Conservation (phyloP, 2,888 invertebrate species). For the Plebejus melissa region DNA sequence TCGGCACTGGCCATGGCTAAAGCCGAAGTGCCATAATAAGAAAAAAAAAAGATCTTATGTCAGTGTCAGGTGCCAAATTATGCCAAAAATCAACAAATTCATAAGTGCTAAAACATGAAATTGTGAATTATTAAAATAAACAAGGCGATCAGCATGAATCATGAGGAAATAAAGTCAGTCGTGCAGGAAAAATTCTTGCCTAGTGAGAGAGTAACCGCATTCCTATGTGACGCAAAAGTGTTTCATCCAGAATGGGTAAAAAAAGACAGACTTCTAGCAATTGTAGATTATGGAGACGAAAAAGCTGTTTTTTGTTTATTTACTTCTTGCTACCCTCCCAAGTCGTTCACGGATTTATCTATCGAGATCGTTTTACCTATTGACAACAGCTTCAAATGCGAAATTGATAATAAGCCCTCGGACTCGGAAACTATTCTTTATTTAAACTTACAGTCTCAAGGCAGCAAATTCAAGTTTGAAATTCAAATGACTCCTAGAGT, state of each 20-base stretch:
- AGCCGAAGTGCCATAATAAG: too few species aligned
- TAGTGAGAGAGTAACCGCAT: slow-evolving; percentile 69
- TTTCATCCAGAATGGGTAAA: slow-evolving; percentile 70
- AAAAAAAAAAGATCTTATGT: background rate
- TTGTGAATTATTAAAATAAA: slow-evolving; percentile 35
- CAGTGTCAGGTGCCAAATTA: background rate
- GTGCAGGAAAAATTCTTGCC: slow-evolving; percentile 73
- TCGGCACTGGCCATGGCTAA: too few species aligned
- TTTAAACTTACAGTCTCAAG: slow-evolving; percentile 69
- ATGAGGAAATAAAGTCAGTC: slow-evolving; percentile 69
- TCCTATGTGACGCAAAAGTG: slow-evolving; percentile 69
- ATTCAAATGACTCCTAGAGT: slow-evolving; percentile 79
- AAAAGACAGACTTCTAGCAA: slow-evolving; percentile 67
- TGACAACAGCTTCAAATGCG: slow-evolving; percentile 88
- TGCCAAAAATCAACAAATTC: slow-evolving; percentile 29
- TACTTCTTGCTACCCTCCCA: slow-evolving; percentile 81
- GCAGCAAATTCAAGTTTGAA: slow-evolving; percentile 71
- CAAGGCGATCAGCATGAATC: slow-evolving; percentile 61
- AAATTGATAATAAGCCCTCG: slow-evolving; percentile 82
- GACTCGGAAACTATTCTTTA: slow-evolving; percentile 72
- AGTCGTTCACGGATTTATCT: slow-evolving; percentile 86
- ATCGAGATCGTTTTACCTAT: slow-evolving; percentile 90
- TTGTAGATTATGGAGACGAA: slow-evolving; percentile 73
- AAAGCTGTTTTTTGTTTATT: slow-evolving; percentile 74
- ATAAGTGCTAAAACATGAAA: slow-evolving; percentile 16